A percentile compares a stretch with the other conserved stretches of the same genome.
These are phyloP conservation scores for Coreoperca whiteheadi DNA, from an alignment of 2,113 vertebrate species.

Conservation along the genomic window DNA sequence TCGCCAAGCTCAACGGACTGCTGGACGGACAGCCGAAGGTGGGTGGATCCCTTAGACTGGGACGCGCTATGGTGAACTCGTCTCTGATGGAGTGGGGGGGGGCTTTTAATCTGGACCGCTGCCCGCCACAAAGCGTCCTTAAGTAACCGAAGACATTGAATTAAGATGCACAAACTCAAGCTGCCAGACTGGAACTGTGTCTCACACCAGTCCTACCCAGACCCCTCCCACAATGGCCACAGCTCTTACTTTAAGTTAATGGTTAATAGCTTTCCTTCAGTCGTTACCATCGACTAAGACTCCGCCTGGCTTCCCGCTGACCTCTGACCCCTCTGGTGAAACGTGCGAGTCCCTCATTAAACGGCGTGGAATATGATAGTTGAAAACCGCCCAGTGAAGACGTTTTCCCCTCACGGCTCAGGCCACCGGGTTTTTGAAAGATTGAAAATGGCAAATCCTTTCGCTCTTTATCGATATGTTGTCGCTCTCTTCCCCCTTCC, in stretches of 20 bases:
- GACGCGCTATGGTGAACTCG: background rate
- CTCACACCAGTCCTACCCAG: too few relatives aligned
- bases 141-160: too few relatives aligned
- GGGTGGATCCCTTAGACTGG: background rate
- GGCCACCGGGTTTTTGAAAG: background rate
- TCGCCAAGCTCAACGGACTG: slow-evolving; percentile 87
- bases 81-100: background rate
- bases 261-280: too few relatives aligned
- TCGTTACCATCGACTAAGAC: slow-evolving; percentile 15
- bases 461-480: background rate
- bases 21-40: slow-evolving; percentile 81
- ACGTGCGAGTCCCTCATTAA: slow-evolving; percentile 11
- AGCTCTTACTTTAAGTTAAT: too few relatives aligned
- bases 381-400: background rate
- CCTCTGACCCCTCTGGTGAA: slow-evolving; percentile 26
- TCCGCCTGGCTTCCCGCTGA: background rate
- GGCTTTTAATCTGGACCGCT: background rate
- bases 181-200: too few relatives aligned
- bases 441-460: background rate
- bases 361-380: background rate
- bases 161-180: too few relatives aligned
- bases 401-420: background rate
- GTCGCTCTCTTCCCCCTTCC: too few relatives aligned
- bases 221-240: too few relatives aligned
- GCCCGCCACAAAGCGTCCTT: too few relatives aligned